Base-by-base conservation (phyloP, 2,797 vertebrate species). In the Mormyrops attenuatus region DNA sequence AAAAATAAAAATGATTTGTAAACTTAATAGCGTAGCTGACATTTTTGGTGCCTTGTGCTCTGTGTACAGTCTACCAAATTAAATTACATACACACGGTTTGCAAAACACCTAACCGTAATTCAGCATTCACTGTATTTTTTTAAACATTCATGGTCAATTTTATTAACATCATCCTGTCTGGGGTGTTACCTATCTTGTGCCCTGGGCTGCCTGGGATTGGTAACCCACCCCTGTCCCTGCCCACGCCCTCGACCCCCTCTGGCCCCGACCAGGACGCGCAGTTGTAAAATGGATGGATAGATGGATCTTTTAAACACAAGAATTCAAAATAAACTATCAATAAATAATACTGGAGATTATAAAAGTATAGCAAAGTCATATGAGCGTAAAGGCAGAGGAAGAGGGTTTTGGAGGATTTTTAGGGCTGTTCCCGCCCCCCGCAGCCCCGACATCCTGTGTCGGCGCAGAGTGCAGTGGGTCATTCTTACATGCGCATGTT, bases 401-500 rank as follows among this genome's bases (percentile, higher is more conserved):
- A 60, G 30, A 60, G 22, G 22, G n/a, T 15, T 49, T 30, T 22
- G 41, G n/a, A 30, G 88, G 88, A 22, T 41, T 85, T n/a, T 15
- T 44, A 50, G 3, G 22, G 2, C 82, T 13, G 3, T 20, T 17
- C 20, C 50, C 2, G 26, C 38, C 53, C 38, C 69, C n/a, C 30
- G 26, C 82, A 41, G 41, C 44, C 41, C 50, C 47, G 1, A 49
- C 77, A 22, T 85, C 82, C 41, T 15, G 8, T 49, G 92, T 92
- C 87, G 90, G 87, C 87, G 90, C 89, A 73, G 92, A 90, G 80
- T 91, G 92, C 91, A 92, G 91, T 92, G 90, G 73, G 88, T 89
- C 57, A 55, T 85, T 92, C 73, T 49, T 88, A 91, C 89, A 90
- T 55, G 89, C 88, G 95, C 94, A 94, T 95, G 93, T 93, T 94